Base-by-base conservation (phyloP, 92 coral and sea anemone species). In the Muricea muricata region DNA sequence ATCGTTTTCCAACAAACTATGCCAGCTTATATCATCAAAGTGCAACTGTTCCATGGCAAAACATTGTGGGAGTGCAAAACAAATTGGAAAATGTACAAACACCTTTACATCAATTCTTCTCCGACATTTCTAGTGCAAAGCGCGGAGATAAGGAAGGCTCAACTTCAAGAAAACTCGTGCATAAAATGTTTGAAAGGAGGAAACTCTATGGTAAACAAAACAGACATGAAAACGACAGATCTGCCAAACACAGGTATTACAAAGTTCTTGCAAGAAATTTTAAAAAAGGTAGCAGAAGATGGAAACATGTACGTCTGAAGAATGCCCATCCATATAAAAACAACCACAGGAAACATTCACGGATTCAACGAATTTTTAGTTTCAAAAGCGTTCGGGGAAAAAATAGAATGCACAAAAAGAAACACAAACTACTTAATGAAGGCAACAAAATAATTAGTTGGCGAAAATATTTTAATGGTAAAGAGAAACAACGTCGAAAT, bases 401-500 rank as follows among this genome's bases (percentile, higher is more conserved):
- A 63, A 14, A 0, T 26, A 24, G 23, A 25, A 74, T 10, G 14
- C 31, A 26, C 21, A 29, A 31, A n/a, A 75, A 28, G 39, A 47
- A 75, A 71, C 75, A 29, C 13, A n/a, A 0, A n/a, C 12, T 48
- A 18, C 24, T 11, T 26, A 14, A 42, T 41, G 29, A 5, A 24
- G 29, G 31, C 24, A 46, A 11, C 31, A 47, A 50, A 10, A 29
- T 14, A 18, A 28, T 28, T 28, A 46, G n/a, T 25, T 78, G 84
- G 78, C 63, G 58, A 65, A 60, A 81, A 65, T 42, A 79, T 24
- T 29, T 67, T 23, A 57, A 50, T 54, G 73, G 81, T 67, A 57
- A 83, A 34, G 70, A 75, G 39, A 73, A 79, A 23, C 73, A 93
- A 79, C 91, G 89, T 40, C 57, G 50, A 35, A 97, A 95, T 73